phyloP scores from a whole-genome alignment of 2,797 vertebrate genomes.

The Danio tinwini region DNA sequence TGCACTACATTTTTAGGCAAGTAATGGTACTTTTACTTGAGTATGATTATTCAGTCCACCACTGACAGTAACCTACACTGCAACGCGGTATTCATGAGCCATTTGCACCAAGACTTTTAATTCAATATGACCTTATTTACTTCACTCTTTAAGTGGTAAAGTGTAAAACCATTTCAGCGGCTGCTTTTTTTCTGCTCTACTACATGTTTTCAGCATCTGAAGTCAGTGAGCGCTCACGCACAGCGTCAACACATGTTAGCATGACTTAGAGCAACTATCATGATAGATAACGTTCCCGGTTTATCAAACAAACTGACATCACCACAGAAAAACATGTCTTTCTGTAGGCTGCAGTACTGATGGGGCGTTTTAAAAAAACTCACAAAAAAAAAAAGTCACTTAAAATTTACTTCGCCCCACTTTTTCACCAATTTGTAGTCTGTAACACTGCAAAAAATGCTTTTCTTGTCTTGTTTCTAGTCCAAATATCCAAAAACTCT shows the following conservation, averaged over 20 bases:
- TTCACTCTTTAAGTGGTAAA: background rate
- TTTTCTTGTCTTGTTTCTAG: no score
- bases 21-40: no score
- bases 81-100: no score
- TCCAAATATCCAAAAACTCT: no score
- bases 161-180: background rate
- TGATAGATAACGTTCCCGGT: background rate
- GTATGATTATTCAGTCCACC: no score
- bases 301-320: background rate
- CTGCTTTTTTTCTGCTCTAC: background rate
- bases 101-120: background rate
- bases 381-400: background rate
- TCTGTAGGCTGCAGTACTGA: background rate
- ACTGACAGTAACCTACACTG: no score
- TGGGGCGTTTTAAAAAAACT: background rate
- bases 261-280: slow-evolving; percentile 23
- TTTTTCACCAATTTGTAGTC: background rate
- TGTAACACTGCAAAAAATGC: no score
- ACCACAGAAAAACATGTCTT: background rate
- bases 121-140: background rate
- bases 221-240: background rate
- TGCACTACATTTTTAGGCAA: no score
- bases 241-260: background rate
- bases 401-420: background rate
- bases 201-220: background rate